A percentile compares a stretch with the other conserved stretches of the same genome.
Conservation (phyloP, 2,888 invertebrate genomes). For the Nomada fabriciana region DNA sequence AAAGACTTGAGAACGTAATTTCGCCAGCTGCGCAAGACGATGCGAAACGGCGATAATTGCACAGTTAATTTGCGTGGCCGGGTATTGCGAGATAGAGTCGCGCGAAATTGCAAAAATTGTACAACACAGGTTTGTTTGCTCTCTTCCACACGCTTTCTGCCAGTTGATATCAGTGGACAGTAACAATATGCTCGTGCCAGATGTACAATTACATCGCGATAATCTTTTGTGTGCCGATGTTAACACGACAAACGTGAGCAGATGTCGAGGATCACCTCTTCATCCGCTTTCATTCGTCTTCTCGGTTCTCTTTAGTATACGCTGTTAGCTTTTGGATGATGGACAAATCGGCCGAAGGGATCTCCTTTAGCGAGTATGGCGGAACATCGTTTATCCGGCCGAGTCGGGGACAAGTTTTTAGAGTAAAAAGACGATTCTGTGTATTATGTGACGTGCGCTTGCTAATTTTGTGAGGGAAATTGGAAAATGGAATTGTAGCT, state of each 20-base stretch:
- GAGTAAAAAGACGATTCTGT: background rate
- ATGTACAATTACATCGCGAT: constrained; percentile 54
- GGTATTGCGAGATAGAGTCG: constrained; percentile 22
- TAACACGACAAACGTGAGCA: constrained; percentile 10
- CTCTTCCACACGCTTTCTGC: background rate
- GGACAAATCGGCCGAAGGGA: background rate
- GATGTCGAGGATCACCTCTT: constrained; percentile 21
- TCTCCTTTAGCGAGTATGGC: constrained; percentile 4
- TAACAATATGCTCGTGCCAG: constrained; percentile 52
- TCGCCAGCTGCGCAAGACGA: constrained; percentile 19
- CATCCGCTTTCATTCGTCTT: background rate
- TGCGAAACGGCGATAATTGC: constrained; percentile 46
- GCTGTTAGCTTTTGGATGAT: background rate
- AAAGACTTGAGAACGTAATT: constrained; percentile 18
- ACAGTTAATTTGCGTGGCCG: constrained; percentile 48
- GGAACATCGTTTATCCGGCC: background rate
- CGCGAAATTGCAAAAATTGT: constrained; percentile 59
- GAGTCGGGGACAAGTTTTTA: background rate
- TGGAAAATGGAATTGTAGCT: background rate
- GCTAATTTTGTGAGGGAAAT: background rate
- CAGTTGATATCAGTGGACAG: constrained; percentile 8
- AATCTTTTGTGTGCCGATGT: constrained; percentile 18
- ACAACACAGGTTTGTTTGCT: constrained; percentile 43
- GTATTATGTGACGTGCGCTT: background rate
- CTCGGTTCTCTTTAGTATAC: background rate